Conservation (phyloP, 2,797 vertebrate species). For the Mionectes olivaceus region DNA sequence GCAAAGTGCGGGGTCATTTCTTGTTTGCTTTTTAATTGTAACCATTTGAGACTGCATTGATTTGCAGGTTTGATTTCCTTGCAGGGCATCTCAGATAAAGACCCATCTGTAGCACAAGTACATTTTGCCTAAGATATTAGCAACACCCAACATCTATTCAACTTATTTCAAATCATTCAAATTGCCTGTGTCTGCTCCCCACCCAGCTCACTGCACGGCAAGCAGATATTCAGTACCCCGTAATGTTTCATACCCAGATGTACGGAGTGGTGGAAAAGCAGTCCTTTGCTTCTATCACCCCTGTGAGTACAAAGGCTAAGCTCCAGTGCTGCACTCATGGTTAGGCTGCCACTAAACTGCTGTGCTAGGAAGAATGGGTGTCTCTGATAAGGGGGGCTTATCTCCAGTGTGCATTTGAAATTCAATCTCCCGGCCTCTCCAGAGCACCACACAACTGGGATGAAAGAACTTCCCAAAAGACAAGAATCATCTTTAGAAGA, state of each 20-base stretch:
- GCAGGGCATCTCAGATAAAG: neutral
- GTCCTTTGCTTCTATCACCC: neutral
- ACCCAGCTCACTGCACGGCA: neutral
- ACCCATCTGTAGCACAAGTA: neutral
- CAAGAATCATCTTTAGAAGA: neutral
- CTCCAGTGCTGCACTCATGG: neutral
- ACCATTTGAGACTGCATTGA: neutral
- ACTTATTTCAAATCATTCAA: neutral
- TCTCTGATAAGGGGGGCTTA: neutral
- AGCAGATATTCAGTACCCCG: neutral
- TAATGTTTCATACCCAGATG: neutral
- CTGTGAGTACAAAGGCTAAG: neutral
- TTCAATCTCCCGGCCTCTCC: neutral
- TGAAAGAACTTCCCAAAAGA: neutral
- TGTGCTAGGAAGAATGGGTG: neutral
- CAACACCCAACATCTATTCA: neutral
- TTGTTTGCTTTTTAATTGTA: neutral
- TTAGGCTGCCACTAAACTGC: neutral
- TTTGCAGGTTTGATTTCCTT: neutral
- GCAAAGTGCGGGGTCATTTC: neutral
- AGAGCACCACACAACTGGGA: neutral
- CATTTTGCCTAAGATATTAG: neutral
- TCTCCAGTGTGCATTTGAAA: neutral
- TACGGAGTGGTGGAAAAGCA: neutral
- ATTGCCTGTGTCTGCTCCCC: neutral